Evolutionary conservation across 2,888 invertebrate genomes (phyloP).

Genomic region (Cryptocheilus praepositus): DNA sequence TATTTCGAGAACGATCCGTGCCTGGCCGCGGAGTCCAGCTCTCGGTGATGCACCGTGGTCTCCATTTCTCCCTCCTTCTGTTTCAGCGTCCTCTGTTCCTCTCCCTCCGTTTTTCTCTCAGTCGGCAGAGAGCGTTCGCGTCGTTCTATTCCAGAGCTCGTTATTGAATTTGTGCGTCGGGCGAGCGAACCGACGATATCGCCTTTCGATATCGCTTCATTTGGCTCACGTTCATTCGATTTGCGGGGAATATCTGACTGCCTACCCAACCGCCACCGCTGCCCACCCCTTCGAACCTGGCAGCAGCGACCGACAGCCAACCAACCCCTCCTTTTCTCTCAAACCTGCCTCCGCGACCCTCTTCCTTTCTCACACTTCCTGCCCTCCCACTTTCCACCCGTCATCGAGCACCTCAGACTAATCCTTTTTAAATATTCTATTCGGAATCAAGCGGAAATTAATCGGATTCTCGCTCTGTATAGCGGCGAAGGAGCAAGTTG

Average conservation of each 20-base stretch:
- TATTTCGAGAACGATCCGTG: slow-evolving; percentile 1
- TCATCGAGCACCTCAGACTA: slow-evolving; percentile 45
- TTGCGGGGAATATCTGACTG: slow-evolving; percentile 61
- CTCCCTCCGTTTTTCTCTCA: background rate
- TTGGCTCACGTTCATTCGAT: slow-evolving; percentile 65
- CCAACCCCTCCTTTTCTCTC: slow-evolving; percentile 11
- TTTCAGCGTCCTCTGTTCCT: slow-evolving; percentile 24
- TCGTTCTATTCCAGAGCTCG: slow-evolving; percentile 56
- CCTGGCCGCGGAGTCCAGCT: slow-evolving; percentile 5
- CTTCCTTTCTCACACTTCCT: slow-evolving; percentile 1
- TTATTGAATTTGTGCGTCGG: slow-evolving; percentile 65
- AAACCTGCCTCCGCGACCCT: background rate
- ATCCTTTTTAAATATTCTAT: slow-evolving; percentile 63
- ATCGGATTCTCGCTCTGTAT: slow-evolving; percentile 48
- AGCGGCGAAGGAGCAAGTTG: slow-evolving; percentile 1
- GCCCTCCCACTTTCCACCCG: slow-evolving; percentile 9
- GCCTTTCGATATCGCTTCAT: slow-evolving; percentile 67
- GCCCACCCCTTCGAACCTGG: slow-evolving; percentile 7
- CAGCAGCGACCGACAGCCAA: slow-evolving; percentile 31
- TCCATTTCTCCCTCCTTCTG: slow-evolving; percentile 16
- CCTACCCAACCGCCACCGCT: slow-evolving; percentile 19
- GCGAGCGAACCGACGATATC: slow-evolving; percentile 60
- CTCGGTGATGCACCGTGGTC: slow-evolving; percentile 1
- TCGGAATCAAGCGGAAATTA: slow-evolving; percentile 60
- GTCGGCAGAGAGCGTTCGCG: background rate